A percentile compares a stretch with the other conserved stretches of the same genome.
These are phyloP conservation scores for Perdita meconis DNA, from an alignment of 2,888 invertebrate genomes.

Conservation along the genomic window DNA sequence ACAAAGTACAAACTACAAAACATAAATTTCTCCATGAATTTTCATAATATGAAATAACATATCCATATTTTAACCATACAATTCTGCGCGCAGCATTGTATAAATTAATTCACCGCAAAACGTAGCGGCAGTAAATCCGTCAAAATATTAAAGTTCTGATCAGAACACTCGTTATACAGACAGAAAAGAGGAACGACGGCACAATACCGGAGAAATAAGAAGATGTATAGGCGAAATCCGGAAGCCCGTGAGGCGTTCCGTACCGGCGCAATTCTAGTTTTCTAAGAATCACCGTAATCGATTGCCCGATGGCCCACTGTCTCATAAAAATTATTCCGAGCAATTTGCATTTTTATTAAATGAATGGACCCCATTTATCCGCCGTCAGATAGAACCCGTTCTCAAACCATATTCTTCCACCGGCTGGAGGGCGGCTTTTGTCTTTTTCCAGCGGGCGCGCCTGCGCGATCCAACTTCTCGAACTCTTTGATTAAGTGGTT, in stretches of 20 bases:
- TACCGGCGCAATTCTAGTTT: constrained; percentile 21
- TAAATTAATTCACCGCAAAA: no score
- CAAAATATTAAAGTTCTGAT: no score
- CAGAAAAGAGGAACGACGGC: no score
- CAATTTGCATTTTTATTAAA: constrained; percentile 46
- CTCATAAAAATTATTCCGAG: constrained; percentile 39
- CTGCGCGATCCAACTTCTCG: constrained; percentile 34
- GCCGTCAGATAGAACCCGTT: constrained; percentile 23
- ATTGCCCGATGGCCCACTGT: constrained; percentile 25
- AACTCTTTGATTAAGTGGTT: constrained; percentile 43
- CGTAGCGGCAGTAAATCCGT: no score
- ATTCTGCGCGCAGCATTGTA: no score
- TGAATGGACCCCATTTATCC: constrained; percentile 36
- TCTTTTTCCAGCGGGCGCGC: constrained; percentile 16
- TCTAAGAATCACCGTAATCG: constrained; percentile 24
- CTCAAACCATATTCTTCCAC: constrained; percentile 31
- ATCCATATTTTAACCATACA: no score
- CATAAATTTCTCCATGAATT: no score
- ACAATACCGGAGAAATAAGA: no score
- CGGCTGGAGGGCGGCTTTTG: constrained; percentile 26
- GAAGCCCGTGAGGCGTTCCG: neutral
- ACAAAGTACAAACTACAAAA: no score
- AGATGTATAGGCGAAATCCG: neutral
- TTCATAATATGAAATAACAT: no score
- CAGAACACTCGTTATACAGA: no score